Conservation (phyloP, 2,797 vertebrate species). For the Gorsachius magnificus region DNA sequence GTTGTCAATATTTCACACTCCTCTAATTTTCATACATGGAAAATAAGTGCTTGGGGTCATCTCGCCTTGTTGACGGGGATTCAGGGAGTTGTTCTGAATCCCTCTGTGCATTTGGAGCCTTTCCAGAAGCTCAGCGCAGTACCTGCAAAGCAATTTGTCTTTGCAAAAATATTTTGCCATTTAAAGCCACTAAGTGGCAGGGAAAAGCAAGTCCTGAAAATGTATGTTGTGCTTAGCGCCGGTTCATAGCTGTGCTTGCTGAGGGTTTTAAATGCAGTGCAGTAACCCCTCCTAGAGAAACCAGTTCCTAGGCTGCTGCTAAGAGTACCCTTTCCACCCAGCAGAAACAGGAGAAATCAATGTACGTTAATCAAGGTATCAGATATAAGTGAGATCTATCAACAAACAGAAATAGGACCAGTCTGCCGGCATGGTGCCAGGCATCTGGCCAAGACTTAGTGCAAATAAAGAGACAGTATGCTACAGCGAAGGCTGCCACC, state of each 20-base stretch:
- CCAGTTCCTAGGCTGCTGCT: not conserved
- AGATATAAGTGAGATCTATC: not conserved
- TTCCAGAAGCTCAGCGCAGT: conserved; percentile 29
- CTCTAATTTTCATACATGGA: not conserved
- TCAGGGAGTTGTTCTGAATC: not conserved
- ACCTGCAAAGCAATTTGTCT: conserved; percentile 33
- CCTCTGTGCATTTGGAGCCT: conserved; percentile 1
- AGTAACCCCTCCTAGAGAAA: not conserved
- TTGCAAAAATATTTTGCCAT: conserved; percentile 53
- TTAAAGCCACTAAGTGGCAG: conserved; percentile 43
- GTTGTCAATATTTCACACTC: not conserved
- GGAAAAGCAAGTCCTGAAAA: conserved; percentile 42
- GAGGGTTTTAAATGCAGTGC: not conserved
- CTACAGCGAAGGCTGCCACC: not conserved
- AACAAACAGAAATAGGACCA: not conserved
- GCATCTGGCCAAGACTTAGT: not conserved
- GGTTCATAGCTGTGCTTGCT: not conserved
- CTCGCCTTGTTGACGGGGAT: not conserved
- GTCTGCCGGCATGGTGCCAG: not conserved
- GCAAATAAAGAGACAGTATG: not conserved
- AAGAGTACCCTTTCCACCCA: not conserved
- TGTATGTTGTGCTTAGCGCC: not conserved
- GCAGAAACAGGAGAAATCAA: conserved; percentile 38
- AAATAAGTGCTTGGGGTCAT: not conserved
- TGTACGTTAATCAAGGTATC: conserved; percentile 17